Base-by-base conservation (phyloP, 2,113 vertebrate genomes). In the Oncorhynchus kisutch region DNA sequence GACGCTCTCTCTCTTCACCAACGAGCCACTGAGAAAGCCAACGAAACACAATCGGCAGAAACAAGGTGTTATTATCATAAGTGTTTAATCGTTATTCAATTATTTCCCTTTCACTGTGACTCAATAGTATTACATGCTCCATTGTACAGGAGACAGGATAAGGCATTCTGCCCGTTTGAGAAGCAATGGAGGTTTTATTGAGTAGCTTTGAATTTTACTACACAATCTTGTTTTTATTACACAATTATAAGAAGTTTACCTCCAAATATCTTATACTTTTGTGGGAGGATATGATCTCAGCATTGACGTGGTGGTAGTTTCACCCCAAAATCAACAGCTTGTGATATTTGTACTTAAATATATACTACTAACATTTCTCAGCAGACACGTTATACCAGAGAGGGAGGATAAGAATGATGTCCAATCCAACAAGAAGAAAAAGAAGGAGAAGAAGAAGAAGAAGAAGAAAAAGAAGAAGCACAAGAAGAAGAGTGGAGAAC, bases 391-490 rank as follows among this genome's bases (percentile, higher is more conserved):
- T 72, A 29, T 65, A 70, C 70, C 67, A 48, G 85, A 89, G 4
- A 76, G 73, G 14, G 66, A 76, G 45, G 88, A 83, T 20, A 90
- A 88, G 51, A 88, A 75, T 62, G 59, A 85, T 39, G 81, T 80
- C 67, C 88, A 86, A 73, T n/a, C 83, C 16, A 92, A 90, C 77
- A 92, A 91, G 87, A 96, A 90, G 76, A 95, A 91, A 69, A 94
- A 85, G 39, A 39, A 39, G 60, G 91, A 93, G 75, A 91, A 91
- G 86, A 96, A 94, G 81, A 91, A 91, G 86, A 96, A 94, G 81
- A 93, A 93, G 74, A 95, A 86, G 81, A 95, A 93, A 29, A 96
- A 93, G 71, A 95, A 91, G 83, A 95, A 94, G 39, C 93, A 94
- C 72, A 94, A 91, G 67, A 94, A 90, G 78, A 94, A 86, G 78